Conservation (phyloP, 23 tunicate species). For the Phallusia fumigata region DNA sequence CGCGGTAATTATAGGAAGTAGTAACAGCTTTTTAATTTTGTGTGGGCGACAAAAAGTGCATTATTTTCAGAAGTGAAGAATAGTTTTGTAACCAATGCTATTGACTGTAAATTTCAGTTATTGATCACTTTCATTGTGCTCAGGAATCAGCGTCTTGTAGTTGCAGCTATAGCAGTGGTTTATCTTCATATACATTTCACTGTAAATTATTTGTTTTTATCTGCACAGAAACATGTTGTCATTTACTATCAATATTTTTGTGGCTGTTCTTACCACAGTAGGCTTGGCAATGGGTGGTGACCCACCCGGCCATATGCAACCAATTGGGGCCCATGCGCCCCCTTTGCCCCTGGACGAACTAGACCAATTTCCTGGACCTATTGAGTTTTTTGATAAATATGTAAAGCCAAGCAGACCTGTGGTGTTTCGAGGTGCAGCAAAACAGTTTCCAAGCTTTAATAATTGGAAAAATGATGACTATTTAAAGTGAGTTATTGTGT, state of each 20-base stretch:
- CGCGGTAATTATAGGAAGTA: no score
- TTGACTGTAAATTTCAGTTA: background rate
- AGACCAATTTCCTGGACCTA: slow-evolving; percentile 41
- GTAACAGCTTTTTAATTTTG: no score
- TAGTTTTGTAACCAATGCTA: background rate
- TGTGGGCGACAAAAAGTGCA: no score
- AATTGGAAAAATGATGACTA: slow-evolving; percentile 43
- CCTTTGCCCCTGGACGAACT: slow-evolving; percentile 40
- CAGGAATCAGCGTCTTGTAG: no score
- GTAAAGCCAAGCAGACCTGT: slow-evolving; percentile 44
- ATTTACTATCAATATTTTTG: background rate
- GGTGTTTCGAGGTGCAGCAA: slow-evolving; percentile 58
- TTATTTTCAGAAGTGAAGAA: background rate
- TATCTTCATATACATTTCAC: background rate
- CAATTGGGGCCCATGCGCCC: slow-evolving; percentile 52
- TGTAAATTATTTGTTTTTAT: background rate
- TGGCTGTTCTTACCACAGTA: background rate
- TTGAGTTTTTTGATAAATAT: slow-evolving; percentile 56
- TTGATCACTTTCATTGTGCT: background rate
- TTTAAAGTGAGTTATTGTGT: slow-evolving; percentile 43
- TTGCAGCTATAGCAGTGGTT: no score
- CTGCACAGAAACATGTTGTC: background rate
- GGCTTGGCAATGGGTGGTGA: background rate
- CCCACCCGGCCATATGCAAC: slow-evolving; percentile 72
- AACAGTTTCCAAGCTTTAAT: slow-evolving; percentile 35